phyloP scores from a whole-genome alignment of 2,888 invertebrate species.

The Ormia ochracea region DNA sequence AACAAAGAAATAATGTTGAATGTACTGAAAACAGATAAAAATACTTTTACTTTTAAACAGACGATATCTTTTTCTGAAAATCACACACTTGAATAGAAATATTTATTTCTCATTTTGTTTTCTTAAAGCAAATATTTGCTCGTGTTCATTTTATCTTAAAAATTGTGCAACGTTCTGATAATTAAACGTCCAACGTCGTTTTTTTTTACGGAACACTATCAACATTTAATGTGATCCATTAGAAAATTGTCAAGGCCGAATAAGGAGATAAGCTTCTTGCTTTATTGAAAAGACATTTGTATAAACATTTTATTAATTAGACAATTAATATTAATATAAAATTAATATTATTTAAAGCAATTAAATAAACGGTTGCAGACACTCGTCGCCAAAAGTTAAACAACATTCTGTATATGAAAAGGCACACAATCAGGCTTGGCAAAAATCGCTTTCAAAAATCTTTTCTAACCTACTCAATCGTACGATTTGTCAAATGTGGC shows the following conservation, averaged over 20 bases:
- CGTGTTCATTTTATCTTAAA: conserved; percentile 26
- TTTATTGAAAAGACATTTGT: neutral
- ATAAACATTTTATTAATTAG: no score
- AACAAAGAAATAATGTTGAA: conserved; percentile 30
- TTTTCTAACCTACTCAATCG: no score
- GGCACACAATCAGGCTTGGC: no score
- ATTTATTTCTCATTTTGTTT: neutral
- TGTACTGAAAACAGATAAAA: neutral
- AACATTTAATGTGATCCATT: neutral
- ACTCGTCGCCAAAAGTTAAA: no score
- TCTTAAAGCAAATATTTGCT: neutral
- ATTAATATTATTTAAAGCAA: no score
- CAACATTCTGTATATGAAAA: no score
- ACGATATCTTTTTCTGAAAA: conserved; percentile 20
- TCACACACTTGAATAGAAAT: neutral
- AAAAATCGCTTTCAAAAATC: no score
- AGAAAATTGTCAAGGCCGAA: neutral
- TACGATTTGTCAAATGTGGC: no score
- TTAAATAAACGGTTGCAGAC: no score
- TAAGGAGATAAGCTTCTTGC: neutral
- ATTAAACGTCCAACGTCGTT: conserved; percentile 25
- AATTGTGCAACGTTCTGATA: conserved; percentile 40
- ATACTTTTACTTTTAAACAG: neutral
- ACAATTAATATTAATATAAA: no score
- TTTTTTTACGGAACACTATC: neutral